phyloP scores from a whole-genome alignment of 53 echinoderm and acorn worm genomes.

The Mesocentrotus franciscanus region DNA sequence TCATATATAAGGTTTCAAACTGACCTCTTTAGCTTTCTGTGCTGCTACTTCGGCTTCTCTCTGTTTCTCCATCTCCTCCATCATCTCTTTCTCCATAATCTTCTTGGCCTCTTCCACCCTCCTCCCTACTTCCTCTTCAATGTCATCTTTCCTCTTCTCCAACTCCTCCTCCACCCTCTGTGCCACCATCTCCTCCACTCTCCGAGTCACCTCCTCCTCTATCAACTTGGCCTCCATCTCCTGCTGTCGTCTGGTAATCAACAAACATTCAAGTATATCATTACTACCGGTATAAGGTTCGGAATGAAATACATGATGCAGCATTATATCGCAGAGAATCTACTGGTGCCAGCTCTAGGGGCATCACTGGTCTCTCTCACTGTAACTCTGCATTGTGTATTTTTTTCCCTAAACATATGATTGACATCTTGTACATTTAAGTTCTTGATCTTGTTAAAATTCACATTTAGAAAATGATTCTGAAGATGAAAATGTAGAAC shows the following conservation, averaged over 20 bases:
- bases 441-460: too few species aligned
- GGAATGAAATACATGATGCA: too few species aligned
- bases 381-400: too few species aligned
- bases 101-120: constrained; percentile 94
- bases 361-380: too few species aligned
- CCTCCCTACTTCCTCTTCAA: constrained; percentile 91
- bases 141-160: constrained; percentile 94
- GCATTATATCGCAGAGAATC: too few species aligned
- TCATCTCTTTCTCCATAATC: constrained; percentile 88
- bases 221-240: constrained; percentile 92
- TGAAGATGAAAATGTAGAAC: too few species aligned
- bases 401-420: too few species aligned
- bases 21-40: constrained; percentile 91
- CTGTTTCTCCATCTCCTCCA: constrained; percentile 83
- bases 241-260: constrained; percentile 82
- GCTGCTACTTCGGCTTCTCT: constrained; percentile 81
- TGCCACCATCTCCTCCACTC: constrained; percentile 96
- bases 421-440: too few species aligned
- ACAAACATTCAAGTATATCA: background rate
- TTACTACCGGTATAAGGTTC: background rate
- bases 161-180: constrained; percentile 91
- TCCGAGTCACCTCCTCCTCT: constrained; percentile 90
- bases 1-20: background rate
- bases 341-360: too few species aligned
- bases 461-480: too few species aligned